These are phyloP conservation scores for Spea multiplicata DNA, from an alignment of 2,113 vertebrate species.

Conservation along the genomic window DNA sequence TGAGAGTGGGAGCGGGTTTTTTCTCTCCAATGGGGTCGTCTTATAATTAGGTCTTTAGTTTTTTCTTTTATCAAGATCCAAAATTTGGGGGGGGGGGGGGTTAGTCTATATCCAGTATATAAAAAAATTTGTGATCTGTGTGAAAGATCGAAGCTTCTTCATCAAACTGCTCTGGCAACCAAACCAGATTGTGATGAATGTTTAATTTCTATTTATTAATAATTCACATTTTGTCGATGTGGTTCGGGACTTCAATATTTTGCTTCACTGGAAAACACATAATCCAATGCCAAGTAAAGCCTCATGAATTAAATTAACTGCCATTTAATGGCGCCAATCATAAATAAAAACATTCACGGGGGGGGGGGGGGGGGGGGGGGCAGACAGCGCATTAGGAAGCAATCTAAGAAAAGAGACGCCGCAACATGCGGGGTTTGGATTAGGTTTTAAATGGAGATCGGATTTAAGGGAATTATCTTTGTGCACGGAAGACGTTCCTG, in stretches of 20 bases:
- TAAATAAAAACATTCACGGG: neutral
- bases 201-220: constrained; percentile 20
- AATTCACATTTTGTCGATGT: constrained; percentile 14
- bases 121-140: no score
- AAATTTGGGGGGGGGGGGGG: no score
- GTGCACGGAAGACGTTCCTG: neutral
- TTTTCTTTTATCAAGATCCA: no score
- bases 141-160: no score
- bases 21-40: no score
- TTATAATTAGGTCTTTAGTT: no score
- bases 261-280: neutral
- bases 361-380: no score
- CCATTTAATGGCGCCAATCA: neutral
- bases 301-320: neutral
- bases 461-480: neutral
- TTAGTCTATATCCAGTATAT: no score
- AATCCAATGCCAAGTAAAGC: neutral
- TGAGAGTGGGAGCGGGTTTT: no score
- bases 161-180: neutral
- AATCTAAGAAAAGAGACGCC: neutral
- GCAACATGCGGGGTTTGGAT: neutral
- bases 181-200: constrained; percentile 2
- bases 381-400: no score
- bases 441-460: neutral
- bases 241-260: constrained; percentile 13